Percentiles rank a stretch among this genome's conserved stretches.
phyloP scores from a whole-genome alignment of 2,113 vertebrate species.

The Scortum barcoo region DNA sequence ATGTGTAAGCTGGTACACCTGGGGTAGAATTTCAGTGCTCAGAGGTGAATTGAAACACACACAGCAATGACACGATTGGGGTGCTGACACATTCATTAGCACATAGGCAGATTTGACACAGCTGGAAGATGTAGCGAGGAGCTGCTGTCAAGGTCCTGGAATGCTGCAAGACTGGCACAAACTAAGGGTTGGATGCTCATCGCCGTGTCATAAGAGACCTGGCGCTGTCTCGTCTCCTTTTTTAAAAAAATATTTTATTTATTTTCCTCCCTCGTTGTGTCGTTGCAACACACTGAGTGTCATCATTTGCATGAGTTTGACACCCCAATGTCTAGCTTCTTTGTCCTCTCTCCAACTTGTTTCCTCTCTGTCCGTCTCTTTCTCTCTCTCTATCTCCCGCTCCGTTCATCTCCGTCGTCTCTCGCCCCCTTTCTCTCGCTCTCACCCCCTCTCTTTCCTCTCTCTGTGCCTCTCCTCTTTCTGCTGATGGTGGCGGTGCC shows the following conservation, averaged over 20 bases:
- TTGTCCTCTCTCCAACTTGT: constrained; percentile 84
- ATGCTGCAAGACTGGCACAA: constrained; percentile 83
- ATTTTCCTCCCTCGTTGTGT: constrained; percentile 79
- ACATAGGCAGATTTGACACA: constrained; percentile 83
- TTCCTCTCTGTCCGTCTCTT: constrained; percentile 78
- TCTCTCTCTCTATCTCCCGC: constrained; percentile 59
- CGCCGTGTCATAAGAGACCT: constrained; percentile 80
- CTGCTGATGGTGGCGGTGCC: constrained; percentile 81
- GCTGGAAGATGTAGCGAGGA: constrained; percentile 80
- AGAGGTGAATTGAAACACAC: constrained; percentile 83
- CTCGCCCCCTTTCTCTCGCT: constrained; percentile 46
- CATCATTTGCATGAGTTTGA: constrained; percentile 82
- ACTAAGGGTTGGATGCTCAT: constrained; percentile 83
- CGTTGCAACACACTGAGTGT: constrained; percentile 81
- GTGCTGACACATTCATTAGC: constrained; percentile 83
- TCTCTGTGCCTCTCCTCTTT: constrained; percentile 77
- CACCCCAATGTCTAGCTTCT: constrained; percentile 78
- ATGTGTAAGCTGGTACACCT: constrained; percentile 72
- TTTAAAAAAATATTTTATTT: constrained; percentile 77
- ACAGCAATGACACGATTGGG: constrained; percentile 78
- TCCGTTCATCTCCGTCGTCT: constrained; percentile 55
- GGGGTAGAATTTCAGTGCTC: constrained; percentile 69
- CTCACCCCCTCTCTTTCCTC: constrained; percentile 57
- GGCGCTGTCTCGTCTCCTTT: constrained; percentile 79
- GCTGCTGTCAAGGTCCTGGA: constrained; percentile 85